Base-by-base conservation (phyloP, 2,888 invertebrate species). In the Stenoptilia bipunctidactyla region DNA sequence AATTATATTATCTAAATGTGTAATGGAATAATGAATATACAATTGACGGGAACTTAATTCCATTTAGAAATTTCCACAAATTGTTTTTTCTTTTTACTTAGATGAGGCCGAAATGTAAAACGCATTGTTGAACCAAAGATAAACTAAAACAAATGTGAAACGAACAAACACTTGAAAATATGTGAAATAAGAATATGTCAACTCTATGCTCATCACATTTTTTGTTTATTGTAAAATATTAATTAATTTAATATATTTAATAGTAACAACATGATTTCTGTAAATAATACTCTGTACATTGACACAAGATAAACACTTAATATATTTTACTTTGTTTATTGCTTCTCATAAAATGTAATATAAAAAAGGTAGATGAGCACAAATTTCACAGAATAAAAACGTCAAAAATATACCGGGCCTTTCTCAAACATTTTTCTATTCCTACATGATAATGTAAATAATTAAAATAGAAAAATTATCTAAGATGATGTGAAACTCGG, bases 21-120 rank as follows among this genome's bases (percentile, higher is more conserved):
- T 64, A 52, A 72, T 30, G 12, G 30, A 30, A 30, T 12, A 20
- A 30, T 30, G 30, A 30, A n/a, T 30, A 20, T 20, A 9, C 30
- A 30, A 8, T 30, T 76, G 71, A 66, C 60, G 80, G 79, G 79
- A 73, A 79, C 79, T 77, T 77, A 77, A 82, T 80, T 82, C 80
- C 80, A 82, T 75, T 76, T 77, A 77, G 77, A 66, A 62, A 63
- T 58, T 56, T 64, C 52, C 54, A 56, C 50, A 42, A 47, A 38
- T 57, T 58, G 58, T 59, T 34, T 34, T 34, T 34, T 5, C 34
- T 34, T 13, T 8, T 9, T 13, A 12, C 2, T 34, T 13, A 30
- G 2, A 2, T 36, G 27, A 25, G 8, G 12, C 34, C 10, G 27
- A 20, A 10, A 36, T 36, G 36, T 33, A 9, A 15, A 25, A 13